A percentile compares a stretch with the other conserved stretches of the same genome.
Evolutionary conservation across 2,888 invertebrate species (phyloP).

Genomic region (Leptothorax acervorum): DNA sequence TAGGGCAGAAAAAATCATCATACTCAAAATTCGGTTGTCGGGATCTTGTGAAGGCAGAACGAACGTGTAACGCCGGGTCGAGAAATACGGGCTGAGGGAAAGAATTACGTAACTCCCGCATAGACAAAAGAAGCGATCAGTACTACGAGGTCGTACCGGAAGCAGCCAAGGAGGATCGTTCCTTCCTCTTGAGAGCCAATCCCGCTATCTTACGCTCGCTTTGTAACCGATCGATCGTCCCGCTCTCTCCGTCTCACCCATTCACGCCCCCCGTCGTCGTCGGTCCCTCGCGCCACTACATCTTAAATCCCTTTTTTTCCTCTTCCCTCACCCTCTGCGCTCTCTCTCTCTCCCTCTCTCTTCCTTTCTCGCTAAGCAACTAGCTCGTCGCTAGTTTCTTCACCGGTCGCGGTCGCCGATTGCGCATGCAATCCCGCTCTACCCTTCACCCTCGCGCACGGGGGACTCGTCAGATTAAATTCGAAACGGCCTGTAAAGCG

Average conservation of each 20-base stretch:
- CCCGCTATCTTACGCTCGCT: constrained; percentile 70
- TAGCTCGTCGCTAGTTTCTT: constrained; percentile 47
- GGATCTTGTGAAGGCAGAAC: not conserved
- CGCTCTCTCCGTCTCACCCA: constrained; percentile 44
- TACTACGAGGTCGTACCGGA: constrained; percentile 42
- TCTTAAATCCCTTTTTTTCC: constrained; percentile 65
- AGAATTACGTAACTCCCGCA: constrained; percentile 38
- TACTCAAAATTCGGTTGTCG: not conserved
- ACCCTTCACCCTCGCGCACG: constrained; percentile 48
- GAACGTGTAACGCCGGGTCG: not conserved
- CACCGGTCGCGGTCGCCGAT: constrained; percentile 57
- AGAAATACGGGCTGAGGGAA: constrained; percentile 16
- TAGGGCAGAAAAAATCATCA: not conserved
- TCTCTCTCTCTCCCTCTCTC: constrained; percentile 19
- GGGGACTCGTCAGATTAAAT: constrained; percentile 75
- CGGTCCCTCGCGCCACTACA: constrained; percentile 41
- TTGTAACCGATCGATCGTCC: constrained; percentile 75
- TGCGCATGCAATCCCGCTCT: constrained; percentile 57
- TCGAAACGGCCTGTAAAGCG: constrained; percentile 77
- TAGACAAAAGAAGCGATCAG: constrained; percentile 35
- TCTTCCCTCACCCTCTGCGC: not conserved
- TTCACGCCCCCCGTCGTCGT: constrained; percentile 20
- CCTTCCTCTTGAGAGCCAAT: constrained; percentile 62
- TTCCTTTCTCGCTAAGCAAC: constrained; percentile 18
- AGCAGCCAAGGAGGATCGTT: constrained; percentile 48